phyloP scores from a whole-genome alignment of 2,113 vertebrate genomes.

The Cyanoderma ruficeps region DNA sequence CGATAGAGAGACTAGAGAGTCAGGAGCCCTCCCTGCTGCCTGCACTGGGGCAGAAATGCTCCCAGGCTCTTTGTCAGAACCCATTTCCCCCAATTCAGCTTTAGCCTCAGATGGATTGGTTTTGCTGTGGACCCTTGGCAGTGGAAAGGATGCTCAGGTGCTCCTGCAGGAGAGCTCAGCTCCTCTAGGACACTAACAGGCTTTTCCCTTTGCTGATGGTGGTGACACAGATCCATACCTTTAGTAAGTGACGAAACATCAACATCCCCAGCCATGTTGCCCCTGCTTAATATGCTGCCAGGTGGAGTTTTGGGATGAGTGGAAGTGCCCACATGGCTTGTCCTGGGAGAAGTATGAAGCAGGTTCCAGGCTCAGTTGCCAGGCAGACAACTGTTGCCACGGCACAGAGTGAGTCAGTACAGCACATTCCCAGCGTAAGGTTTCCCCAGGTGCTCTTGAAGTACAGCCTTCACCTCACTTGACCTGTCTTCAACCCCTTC shows the following conservation, averaged over 20 bases:
- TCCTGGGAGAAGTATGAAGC: not conserved
- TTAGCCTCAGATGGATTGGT: not conserved
- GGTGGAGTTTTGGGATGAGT: accelerated
- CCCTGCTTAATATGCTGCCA: not conserved
- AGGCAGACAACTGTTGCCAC: not conserved
- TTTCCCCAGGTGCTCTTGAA: not conserved
- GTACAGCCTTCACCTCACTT: not conserved
- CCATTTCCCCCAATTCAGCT: not conserved
- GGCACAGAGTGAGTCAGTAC: not conserved
- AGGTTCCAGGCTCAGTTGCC: not conserved
- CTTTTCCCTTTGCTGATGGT: not conserved
- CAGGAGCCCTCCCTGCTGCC: not conserved
- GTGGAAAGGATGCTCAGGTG: not conserved
- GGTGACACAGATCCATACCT: not conserved
- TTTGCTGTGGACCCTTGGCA: not conserved
- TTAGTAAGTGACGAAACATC: not conserved
- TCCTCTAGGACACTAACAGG: not conserved
- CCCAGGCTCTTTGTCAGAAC: not conserved
- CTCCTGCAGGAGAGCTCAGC: not conserved
- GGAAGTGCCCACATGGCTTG: not conserved
- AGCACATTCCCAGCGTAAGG: not conserved
- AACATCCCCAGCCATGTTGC: not conserved
- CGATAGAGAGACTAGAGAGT: not conserved
- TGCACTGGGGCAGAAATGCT: not conserved
- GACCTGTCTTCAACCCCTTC: not conserved